phyloP scores from a whole-genome alignment of 2,797 vertebrate species.

The Pelodytes ibericus region DNA sequence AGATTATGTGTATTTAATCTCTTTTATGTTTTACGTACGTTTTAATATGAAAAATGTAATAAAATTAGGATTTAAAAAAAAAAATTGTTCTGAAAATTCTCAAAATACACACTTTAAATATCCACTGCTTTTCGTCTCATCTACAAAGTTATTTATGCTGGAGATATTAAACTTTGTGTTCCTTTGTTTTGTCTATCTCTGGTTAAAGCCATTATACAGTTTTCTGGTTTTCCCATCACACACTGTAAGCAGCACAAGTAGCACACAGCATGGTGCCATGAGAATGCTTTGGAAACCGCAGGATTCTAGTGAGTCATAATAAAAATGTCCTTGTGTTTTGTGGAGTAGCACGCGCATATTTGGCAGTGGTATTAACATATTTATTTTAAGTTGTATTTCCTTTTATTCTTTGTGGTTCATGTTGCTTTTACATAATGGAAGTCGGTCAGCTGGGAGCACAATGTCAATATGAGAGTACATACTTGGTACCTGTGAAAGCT shows the following conservation, averaged over 20 bases:
- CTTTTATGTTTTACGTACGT: no score
- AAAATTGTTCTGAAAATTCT: no score
- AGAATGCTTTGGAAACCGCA: slow-evolving; percentile 13
- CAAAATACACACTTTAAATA: no score
- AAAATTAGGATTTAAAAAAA: no score
- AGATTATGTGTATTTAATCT: no score
- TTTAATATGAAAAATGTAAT: no score
- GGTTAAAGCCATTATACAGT: slow-evolving; percentile 5
- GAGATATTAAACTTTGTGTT: not conserved
- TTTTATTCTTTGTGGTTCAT: not conserved
- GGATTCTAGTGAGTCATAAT: slow-evolving; percentile 11
- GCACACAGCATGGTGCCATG: slow-evolving; percentile 7
- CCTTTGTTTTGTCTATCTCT: not conserved
- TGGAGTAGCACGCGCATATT: not conserved
- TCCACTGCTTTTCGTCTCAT: not conserved
- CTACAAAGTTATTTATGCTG: not conserved
- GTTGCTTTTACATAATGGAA: not conserved
- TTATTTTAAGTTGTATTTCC: not conserved
- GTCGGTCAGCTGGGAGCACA: slow-evolving; percentile 16
- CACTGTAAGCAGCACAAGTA: slow-evolving; percentile 14
- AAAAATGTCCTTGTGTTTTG: not conserved
- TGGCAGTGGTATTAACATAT: not conserved
- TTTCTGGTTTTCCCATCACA: slow-evolving; percentile 7
- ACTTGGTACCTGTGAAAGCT: slow-evolving; percentile 5
- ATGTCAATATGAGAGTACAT: not conserved